phyloP scores from a whole-genome alignment of 92 coral and sea anemone species.

The Parazoanthus swiftii region DNA sequence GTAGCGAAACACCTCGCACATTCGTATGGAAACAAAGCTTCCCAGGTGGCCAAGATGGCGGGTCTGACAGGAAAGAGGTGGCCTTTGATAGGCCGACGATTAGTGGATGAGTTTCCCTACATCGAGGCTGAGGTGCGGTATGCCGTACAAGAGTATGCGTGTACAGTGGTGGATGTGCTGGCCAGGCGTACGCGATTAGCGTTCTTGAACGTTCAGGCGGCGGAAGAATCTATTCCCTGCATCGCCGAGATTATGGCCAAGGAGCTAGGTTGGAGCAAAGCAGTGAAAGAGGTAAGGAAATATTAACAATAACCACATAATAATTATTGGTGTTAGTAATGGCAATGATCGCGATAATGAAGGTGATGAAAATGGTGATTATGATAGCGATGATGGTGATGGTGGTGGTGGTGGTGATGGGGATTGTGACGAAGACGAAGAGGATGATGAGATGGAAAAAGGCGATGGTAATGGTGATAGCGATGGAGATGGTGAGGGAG shows the following conservation, averaged over 20 bases:
- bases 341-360: background rate
- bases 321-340: background rate
- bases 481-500: background rate
- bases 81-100: conserved; percentile 89
- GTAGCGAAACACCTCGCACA: conserved; percentile 90
- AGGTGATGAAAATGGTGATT: background rate
- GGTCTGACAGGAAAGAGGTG: conserved; percentile 86
- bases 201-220: conserved; percentile 86
- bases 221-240: conserved; percentile 79
- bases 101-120: conserved; percentile 81
- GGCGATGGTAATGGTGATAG: background rate
- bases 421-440: background rate
- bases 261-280: conserved; percentile 88
- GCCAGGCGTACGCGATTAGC: conserved; percentile 97
- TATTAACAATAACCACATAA: background rate
- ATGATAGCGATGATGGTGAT: background rate
- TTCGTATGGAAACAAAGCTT: conserved; percentile 90
- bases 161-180: conserved; percentile 89
- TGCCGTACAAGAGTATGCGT: conserved; percentile 88
- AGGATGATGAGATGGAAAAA: background rate
- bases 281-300: conserved; percentile 77
- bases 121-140: conserved; percentile 95
- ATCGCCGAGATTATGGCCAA: conserved; percentile 95
- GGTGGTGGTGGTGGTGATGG: background rate
- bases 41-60: conserved; percentile 88